phyloP scores from a whole-genome alignment of 2,888 invertebrate species.

The Rapana venosa region DNA sequence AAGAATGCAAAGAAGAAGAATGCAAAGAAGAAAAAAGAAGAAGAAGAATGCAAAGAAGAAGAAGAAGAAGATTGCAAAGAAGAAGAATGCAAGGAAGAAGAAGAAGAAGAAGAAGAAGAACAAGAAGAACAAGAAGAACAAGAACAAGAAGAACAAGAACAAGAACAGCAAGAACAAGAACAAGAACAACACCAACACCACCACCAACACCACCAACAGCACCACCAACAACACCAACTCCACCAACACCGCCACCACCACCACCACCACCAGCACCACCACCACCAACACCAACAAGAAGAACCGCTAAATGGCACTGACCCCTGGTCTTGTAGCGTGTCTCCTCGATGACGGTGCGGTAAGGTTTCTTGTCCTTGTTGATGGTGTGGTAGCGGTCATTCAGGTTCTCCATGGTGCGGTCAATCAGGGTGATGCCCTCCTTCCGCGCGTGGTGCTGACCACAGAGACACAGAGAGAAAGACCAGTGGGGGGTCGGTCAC shows the following conservation, averaged over 20 bases:
- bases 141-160: no score
- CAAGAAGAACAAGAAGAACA: no score
- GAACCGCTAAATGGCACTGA: not conserved
- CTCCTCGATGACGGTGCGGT: constrained; percentile 23
- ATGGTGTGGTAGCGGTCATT: constrained; percentile 22
- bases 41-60: no score
- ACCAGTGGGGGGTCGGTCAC: no score
- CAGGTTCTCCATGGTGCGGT: not conserved
- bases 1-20: not conserved
- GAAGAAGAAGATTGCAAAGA: no score
- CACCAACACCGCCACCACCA: not conserved
- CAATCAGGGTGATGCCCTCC: constrained; percentile 12
- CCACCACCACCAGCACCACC: not conserved
- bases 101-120: no score
- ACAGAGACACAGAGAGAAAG: not conserved
- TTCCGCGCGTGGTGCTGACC: not conserved
- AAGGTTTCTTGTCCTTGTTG: not conserved
- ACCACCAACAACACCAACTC: no score
- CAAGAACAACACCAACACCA: no score
- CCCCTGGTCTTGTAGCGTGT: constrained; percentile 19
- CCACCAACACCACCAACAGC: no score
- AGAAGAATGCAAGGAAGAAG: no score
- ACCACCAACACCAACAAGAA: not conserved
- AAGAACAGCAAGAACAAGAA: no score
- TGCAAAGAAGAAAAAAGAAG: no score